phyloP scores from a whole-genome alignment of 1,140 invertebrate genomes.

The Bombus difficillimus region DNA sequence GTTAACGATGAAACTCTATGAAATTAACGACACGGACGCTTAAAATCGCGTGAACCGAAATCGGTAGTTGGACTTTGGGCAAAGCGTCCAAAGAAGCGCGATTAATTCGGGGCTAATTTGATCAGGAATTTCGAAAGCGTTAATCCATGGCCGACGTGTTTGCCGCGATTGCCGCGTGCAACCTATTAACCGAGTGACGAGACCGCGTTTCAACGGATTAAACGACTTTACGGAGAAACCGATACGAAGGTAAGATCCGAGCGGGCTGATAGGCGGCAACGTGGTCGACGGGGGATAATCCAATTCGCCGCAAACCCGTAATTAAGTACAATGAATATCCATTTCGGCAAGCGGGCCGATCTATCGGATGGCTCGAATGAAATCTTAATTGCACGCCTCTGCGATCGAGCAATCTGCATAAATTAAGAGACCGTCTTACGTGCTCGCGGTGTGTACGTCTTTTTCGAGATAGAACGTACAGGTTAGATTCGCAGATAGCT shows the following conservation, averaged over 20 bases:
- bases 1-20: too few relatives aligned
- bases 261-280: constrained; percentile 36
- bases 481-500: neutral
- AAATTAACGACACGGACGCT: neutral
- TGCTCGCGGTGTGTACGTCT: constrained; percentile 1
- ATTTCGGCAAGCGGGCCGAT: constrained; percentile 58
- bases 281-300: constrained; percentile 51
- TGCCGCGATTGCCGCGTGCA: constrained; percentile 18
- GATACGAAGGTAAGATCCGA: constrained; percentile 50
- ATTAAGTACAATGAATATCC: constrained; percentile 72
- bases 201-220: constrained; percentile 47
- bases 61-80: neutral
- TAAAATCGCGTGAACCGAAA: constrained; percentile 1
- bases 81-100: neutral
- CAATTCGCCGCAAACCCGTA: constrained; percentile 60
- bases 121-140: constrained; percentile 39
- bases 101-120: constrained; percentile 35
- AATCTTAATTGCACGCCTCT: constrained; percentile 70
- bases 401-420: constrained; percentile 67
- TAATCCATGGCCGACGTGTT: constrained; percentile 14
- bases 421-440: constrained; percentile 58
- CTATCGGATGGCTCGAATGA: constrained; percentile 64
- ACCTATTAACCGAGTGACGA: constrained; percentile 23
- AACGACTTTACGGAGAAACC: constrained; percentile 26
- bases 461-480: constrained; percentile 5